These are phyloP conservation scores for Circaetus cinerascens DNA, from an alignment of 2,113 vertebrate species.

Conservation along the genomic window DNA sequence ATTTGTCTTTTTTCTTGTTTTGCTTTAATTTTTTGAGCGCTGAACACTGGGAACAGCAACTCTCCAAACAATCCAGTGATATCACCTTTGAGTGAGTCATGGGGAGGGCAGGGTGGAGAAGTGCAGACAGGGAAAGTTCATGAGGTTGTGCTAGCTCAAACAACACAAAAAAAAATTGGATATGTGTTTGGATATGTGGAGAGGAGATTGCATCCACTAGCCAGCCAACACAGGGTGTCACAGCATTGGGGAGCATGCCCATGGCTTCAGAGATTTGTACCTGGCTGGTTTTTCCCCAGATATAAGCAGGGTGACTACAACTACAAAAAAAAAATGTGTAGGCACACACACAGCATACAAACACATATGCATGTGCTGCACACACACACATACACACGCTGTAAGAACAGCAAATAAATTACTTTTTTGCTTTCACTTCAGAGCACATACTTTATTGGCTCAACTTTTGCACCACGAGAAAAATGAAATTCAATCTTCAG, in stretches of 20 bases:
- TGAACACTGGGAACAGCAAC: neutral
- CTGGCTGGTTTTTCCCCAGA: neutral
- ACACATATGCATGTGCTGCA: too few relatives aligned
- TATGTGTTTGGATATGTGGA: neutral
- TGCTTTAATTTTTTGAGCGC: neutral
- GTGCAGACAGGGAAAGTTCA: neutral
- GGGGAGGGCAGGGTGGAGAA: conserved; percentile 41
- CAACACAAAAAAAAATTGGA: neutral
- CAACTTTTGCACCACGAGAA: neutral
- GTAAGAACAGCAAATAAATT: neutral
- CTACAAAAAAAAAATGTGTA: neutral
- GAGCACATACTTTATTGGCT: neutral
- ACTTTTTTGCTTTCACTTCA: neutral
- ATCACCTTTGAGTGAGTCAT: conserved; percentile 45
- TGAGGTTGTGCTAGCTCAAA: neutral
- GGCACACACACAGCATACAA: too few relatives aligned
- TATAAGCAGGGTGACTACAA: neutral
- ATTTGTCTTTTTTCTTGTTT: conserved; percentile 8
- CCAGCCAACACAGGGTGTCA: neutral
- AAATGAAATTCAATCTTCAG: neutral
- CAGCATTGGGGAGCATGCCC: neutral
- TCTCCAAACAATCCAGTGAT: conserved; percentile 18
- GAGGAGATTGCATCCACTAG: neutral
- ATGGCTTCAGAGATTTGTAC: neutral
- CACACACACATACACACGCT: neutral